These are phyloP conservation scores for Oryzias curvinotus DNA, from an alignment of 2,113 vertebrate genomes.

Conservation along the genomic window DNA sequence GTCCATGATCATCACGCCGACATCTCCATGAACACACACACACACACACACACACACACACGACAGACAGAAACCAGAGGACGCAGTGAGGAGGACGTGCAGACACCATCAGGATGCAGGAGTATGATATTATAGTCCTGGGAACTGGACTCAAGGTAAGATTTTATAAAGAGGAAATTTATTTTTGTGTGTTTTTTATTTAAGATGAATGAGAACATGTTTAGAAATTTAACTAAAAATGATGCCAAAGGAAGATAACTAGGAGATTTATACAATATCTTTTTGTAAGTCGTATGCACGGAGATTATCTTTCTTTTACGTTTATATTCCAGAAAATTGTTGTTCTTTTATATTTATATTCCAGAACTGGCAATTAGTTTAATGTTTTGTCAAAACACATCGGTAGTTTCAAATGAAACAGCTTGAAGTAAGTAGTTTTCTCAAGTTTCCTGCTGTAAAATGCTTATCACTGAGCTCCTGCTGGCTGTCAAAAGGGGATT, in stretches of 20 bases:
- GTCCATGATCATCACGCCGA: slow-evolving; percentile 38
- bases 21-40: slow-evolving; percentile 14
- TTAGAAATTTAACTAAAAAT: no score
- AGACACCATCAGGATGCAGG: slow-evolving; percentile 70
- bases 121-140: slow-evolving; percentile 92
- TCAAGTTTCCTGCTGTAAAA: background rate
- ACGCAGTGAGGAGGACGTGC: background rate
- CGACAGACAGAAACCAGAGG: background rate
- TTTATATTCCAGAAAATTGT: no score
- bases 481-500: slow-evolving; percentile 17
- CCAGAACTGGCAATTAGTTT: no score
- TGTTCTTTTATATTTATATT: no score
- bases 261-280: no score
- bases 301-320: no score
- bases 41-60: slow-evolving; percentile 1
- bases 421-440: background rate
- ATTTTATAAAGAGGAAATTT: background rate
- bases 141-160: slow-evolving; percentile 94
- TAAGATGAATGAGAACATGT: no score
- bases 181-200: background rate
- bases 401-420: background rate
- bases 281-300: no score
- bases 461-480: background rate
- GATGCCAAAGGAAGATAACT: no score
- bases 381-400: background rate